These are phyloP conservation scores for Iselma pallidipennis DNA, from an alignment of 2,888 invertebrate species.

Conservation along the genomic window DNA sequence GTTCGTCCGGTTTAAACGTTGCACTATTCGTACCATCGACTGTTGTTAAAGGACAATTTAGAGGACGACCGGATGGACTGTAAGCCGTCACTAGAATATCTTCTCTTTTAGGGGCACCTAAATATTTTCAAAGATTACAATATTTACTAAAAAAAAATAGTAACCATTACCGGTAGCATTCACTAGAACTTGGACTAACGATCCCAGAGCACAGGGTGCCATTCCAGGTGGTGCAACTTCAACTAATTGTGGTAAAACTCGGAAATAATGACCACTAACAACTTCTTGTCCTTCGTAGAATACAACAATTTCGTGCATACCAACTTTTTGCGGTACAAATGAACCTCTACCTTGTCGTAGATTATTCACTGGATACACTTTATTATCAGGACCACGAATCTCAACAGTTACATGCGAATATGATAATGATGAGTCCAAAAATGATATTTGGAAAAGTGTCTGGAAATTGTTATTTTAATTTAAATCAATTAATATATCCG, in stretches of 20 bases:
- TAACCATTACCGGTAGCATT: constrained; percentile 71
- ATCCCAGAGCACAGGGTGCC: constrained; percentile 94
- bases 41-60: constrained; percentile 81
- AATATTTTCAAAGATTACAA: constrained; percentile 3
- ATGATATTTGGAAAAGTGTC: constrained; percentile 79
- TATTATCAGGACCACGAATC: constrained; percentile 52
- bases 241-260: constrained; percentile 83
- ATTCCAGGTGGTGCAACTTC: constrained; percentile 90
- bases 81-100: constrained; percentile 92
- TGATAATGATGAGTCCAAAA: constrained; percentile 61
- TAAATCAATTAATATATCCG: background rate
- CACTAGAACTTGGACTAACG: constrained; percentile 92
- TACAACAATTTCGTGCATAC: constrained; percentile 84
- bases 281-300: constrained; percentile 61
- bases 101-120: constrained; percentile 75
- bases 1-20: constrained; percentile 96
- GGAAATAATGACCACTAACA: constrained; percentile 71
- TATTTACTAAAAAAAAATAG: constrained; percentile 4
- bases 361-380: constrained; percentile 57
- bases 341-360: constrained; percentile 77
- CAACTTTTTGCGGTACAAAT: constrained; percentile 87
- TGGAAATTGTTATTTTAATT: constrained; percentile 52
- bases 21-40: constrained; percentile 92
- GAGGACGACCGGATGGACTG: constrained; percentile 84
- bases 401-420: constrained; percentile 50